Base-by-base conservation (phyloP, 2,888 invertebrate species). In the Chrysodeixis includens region DNA sequence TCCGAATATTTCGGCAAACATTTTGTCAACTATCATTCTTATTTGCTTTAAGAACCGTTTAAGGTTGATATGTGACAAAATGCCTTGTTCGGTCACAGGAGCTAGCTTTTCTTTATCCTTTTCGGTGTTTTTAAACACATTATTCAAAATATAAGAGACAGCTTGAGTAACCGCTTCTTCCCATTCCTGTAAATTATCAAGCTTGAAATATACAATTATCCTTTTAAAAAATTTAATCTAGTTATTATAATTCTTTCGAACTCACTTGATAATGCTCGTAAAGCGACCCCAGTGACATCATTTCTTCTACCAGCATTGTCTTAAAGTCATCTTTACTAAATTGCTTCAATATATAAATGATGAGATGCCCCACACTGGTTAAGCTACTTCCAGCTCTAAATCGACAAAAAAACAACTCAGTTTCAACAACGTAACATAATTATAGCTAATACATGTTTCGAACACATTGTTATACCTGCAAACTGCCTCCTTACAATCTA, bases 121-220 rank as follows among this genome's bases (percentile, higher is more conserved):
- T 65, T 96, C 96, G 0, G 96, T 95, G 86, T 96, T 97, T 54
- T 96, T 96, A 26, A 96, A 92, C 8, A 94, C 87, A 14, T 96
- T 96, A 71, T 97, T 95, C 30, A 97, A 87, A 46, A 98, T 91
- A 82, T 96, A 96, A 14, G 96, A 95, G 52, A 97, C 88, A 0
- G 96, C 95, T 66, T 96, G 96, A 76, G 97, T 97, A 1, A 97
- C 96, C 3, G 96, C 95, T 88, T 98, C 98, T 87, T 98, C 97
- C 98, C 98, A 98, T 83, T 97, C 97, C 97, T 98, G 83, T 56
- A 90, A 66, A 61, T 1, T 57, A 12, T 53, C 8, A 32, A 26
- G 16, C n/a, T 26, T 20, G 20, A 2, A 14, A 14, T n/a, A n/a
- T n/a, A n/a, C n/a, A n/a, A n/a, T n/a, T n/a, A n/a, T n/a, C n/a